These are phyloP conservation scores for Cyaniris semiargus DNA, from an alignment of 2,888 invertebrate species.

Conservation along the genomic window DNA sequence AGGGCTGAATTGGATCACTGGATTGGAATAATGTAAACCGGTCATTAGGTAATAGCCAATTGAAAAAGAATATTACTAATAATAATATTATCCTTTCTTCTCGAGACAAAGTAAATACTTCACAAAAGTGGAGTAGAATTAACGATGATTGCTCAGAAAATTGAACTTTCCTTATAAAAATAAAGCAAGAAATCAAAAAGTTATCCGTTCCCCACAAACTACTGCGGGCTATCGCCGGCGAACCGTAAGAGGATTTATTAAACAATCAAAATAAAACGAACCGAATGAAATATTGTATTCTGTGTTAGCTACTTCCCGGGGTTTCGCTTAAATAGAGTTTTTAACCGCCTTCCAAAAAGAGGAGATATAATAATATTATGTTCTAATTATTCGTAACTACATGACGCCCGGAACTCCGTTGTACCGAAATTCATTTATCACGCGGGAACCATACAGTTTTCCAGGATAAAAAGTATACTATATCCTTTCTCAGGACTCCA, in stretches of 20 bases:
- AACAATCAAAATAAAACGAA: conserved; percentile 29
- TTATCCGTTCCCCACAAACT: conserved; percentile 4
- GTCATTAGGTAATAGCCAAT: background rate
- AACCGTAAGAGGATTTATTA: conserved; percentile 26
- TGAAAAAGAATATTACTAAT: no score
- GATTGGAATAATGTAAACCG: no score
- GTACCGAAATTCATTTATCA: no score
- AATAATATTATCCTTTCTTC: background rate
- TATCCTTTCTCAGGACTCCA: no score
- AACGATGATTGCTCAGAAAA: background rate
- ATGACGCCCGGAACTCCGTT: no score
- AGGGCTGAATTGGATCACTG: no score
- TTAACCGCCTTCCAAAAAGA: no score
- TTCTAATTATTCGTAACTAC: no score
- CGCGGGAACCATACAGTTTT: no score
- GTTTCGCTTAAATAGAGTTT: background rate
- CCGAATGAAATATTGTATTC: conserved; percentile 1
- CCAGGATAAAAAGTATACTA: no score
- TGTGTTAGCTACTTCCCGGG: background rate
- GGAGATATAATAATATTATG: no score
- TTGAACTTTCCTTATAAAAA: conserved; percentile 8
- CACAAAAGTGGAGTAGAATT: background rate
- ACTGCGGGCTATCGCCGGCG: background rate
- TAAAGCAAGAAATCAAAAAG: background rate
- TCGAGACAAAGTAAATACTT: background rate